Evolutionary conservation across 2,888 invertebrate species (phyloP).

Genomic region (Lepidocyrtoides sp.): DNA sequence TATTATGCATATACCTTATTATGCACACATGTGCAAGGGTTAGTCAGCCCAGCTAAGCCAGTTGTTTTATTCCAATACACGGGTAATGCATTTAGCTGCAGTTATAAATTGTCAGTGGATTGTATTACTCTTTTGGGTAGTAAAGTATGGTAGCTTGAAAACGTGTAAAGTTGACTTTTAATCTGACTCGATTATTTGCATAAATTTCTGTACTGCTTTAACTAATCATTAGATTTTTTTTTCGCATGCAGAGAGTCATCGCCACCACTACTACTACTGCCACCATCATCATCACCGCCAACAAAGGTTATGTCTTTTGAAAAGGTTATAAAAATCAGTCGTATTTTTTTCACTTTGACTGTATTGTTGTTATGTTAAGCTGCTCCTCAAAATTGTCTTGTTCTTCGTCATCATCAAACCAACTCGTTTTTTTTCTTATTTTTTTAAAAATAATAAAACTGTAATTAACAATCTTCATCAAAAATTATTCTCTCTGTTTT

Average conservation of each 20-base stretch:
- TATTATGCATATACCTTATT: neutral
- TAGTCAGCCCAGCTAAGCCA: neutral
- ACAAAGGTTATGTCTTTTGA: neutral
- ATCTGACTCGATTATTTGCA: constrained; percentile 62
- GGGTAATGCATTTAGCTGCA: constrained; percentile 34
- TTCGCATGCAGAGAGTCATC: neutral
- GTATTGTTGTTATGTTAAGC: neutral
- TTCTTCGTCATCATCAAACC: constrained; percentile 31
- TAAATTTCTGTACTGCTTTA: constrained; percentile 34
- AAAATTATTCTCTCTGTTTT: constrained; percentile 7
- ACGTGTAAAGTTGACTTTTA: constrained; percentile 59
- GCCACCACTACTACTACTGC: too few species aligned
- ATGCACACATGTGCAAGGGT: neutral
- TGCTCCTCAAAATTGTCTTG: constrained; percentile 63
- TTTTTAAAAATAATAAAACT: constrained; percentile 67
- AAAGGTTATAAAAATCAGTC: constrained; percentile 29
- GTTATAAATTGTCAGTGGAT: constrained; percentile 30
- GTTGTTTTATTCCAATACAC: too few species aligned
- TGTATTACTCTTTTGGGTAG: too few species aligned
- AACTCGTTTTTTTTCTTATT: constrained; percentile 57
- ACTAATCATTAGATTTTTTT: neutral
- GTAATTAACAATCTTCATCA: constrained; percentile 73
- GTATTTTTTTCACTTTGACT: neutral
- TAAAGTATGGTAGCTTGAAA: constrained; percentile 52
- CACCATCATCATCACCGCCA: neutral